A percentile compares a stretch with the other conserved stretches of the same genome.
These are phyloP conservation scores for Synergus gifuensis DNA, from an alignment of 2,888 invertebrate species.

Conservation along the genomic window DNA sequence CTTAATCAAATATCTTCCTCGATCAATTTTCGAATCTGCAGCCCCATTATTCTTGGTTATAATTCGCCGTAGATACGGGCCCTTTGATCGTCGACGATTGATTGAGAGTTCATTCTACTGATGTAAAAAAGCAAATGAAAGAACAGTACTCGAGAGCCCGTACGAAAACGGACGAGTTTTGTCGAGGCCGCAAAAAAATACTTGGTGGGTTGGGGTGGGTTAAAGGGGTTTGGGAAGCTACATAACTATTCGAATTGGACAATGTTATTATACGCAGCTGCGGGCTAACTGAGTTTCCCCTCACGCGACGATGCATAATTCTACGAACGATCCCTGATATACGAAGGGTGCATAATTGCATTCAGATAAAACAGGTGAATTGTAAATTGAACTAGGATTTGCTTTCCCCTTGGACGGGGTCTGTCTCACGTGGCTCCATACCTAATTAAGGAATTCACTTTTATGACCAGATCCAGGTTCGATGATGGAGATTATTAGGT, in stretches of 20 bases:
- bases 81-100: conserved; percentile 34
- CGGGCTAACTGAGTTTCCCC: conserved; percentile 37
- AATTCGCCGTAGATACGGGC: conserved; percentile 38
- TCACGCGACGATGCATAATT: conserved; percentile 63
- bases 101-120: conserved; percentile 28
- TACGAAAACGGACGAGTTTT: conserved; percentile 30
- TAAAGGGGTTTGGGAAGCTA: neutral
- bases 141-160: conserved; percentile 39
- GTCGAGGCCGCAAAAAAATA: conserved; percentile 38
- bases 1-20: conserved; percentile 29
- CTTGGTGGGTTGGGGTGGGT: neutral
- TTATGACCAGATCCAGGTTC: neutral
- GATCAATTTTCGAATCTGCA: conserved; percentile 33
- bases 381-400: conserved; percentile 71
- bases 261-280: conserved; percentile 42
- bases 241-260: conserved; percentile 40
- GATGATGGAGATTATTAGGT: neutral
- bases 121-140: conserved; percentile 37
- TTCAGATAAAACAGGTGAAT: conserved; percentile 74
- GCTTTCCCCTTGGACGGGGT: conserved; percentile 48
- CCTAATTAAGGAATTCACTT: conserved; percentile 60
- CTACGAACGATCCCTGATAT: conserved; percentile 59
- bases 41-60: conserved; percentile 22
- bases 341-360: conserved; percentile 74
- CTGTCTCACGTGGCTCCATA: conserved; percentile 46